These are phyloP conservation scores for Danionella cerebrum DNA, from an alignment of 2,113 vertebrate species.

Conservation along the genomic window DNA sequence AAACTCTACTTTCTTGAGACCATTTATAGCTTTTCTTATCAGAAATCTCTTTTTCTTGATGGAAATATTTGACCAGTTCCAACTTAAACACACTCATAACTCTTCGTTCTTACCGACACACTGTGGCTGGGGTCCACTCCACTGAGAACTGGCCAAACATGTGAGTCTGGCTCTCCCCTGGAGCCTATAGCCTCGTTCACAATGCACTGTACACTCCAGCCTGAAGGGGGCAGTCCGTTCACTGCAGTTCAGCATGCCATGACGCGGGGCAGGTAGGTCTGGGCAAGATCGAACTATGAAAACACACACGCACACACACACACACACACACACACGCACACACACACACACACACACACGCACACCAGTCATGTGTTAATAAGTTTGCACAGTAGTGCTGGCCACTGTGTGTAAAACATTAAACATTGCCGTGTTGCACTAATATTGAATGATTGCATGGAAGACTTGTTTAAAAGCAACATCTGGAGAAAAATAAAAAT, in stretches of 20 bases:
- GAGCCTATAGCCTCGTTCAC: slow-evolving; percentile 77
- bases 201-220: slow-evolving; percentile 74
- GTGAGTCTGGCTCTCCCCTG: slow-evolving; percentile 75
- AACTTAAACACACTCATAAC: background rate
- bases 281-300: slow-evolving; percentile 80
- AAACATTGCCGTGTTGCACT: background rate
- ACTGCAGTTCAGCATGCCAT: slow-evolving; percentile 78
- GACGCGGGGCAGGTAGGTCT: slow-evolving; percentile 64
- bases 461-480: background rate
- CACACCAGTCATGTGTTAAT: background rate
- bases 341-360: too few relatives aligned
- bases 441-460: background rate
- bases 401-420: too few relatives aligned
- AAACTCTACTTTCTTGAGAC: too few relatives aligned
- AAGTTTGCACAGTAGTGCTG: background rate
- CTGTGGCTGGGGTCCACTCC: slow-evolving; percentile 80
- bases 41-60: background rate
- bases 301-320: too few relatives aligned
- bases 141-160: slow-evolving; percentile 79
- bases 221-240: slow-evolving; percentile 60
- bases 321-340: too few relatives aligned
- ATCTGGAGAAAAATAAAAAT: background rate
- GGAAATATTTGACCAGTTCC: background rate
- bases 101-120: slow-evolving; percentile 82
- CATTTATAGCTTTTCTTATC: too few relatives aligned